Base-by-base conservation (phyloP, 2,888 invertebrate species). In the Matsumyia berberina region DNA sequence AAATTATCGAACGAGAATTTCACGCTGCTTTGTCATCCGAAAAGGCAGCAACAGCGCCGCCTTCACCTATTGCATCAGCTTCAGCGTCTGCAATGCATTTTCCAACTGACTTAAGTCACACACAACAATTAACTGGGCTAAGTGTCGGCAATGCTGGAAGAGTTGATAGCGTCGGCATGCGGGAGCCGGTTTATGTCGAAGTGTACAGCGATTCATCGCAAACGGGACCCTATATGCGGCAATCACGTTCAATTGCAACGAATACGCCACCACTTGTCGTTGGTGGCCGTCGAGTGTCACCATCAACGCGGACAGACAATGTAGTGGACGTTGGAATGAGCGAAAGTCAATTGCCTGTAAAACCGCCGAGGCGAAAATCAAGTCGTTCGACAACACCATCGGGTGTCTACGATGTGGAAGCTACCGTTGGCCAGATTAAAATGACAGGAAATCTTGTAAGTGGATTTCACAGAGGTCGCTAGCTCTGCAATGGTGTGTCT, bases 1-100 rank as follows among this genome's bases (percentile, higher is more conserved):
- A 89, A 88, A 88, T 91, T 89, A 91, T 92, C 88, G 91, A 92
- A 89, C 89, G 90, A 88, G 91, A 91, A 90, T 91, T 91, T 90
- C 88, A 90, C 88, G 90, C 91, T 88, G 91, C 90, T 89, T 89
- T 91, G 88, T 91, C 90, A 88, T 90, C 90, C 87, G 90, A 91
- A 89, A 91, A 91, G 90, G 90, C 89, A 80, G 87, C 57, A 86
- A 87, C 80, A 88, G 88, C 69, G 66, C 79, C 83, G 82, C 86
- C 76, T 70, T 74, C 83, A 37, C 74, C 74, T 79, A 83, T 58
- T 60, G 83, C 57, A 39, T 86, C 51, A 39, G 42, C 24, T 1
- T 24, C 74, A 6, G 72, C 87, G 51, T 73, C 87, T 46, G 74
- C 78, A 24, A 86, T 88, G 66, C 87, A 89, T 44, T 87, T 83